Evolutionary conservation across 2,888 invertebrate species (phyloP).

Genomic region (Mermis nigrescens): DNA sequence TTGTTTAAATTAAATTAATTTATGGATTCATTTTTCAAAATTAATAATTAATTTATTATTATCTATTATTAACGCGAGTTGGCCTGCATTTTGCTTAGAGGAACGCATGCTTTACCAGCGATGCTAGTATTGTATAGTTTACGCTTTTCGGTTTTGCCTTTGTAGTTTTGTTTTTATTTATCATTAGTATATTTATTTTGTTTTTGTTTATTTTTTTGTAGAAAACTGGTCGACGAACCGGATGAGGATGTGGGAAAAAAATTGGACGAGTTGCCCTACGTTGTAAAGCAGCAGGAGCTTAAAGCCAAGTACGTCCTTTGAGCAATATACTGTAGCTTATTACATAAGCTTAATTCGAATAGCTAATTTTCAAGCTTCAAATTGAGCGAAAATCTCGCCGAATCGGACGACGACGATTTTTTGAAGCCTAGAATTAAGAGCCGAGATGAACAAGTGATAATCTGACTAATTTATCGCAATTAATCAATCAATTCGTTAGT

Average conservation of each 20-base stretch:
- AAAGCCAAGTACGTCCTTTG: constrained; percentile 43
- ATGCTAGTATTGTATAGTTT: too few species aligned
- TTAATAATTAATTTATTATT: too few species aligned
- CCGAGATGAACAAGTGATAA: constrained; percentile 27
- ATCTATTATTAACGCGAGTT: too few species aligned
- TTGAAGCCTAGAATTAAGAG: constrained; percentile 33
- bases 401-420: constrained; percentile 31
- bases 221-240: constrained; percentile 19
- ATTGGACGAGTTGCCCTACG: constrained; percentile 36
- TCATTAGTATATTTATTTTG: neutral
- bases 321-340: neutral
- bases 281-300: constrained; percentile 48
- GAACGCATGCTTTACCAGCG: too few species aligned
- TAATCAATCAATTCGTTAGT: constrained; percentile 2
- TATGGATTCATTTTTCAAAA: too few species aligned
- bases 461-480: constrained; percentile 2
- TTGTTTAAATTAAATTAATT: too few species aligned
- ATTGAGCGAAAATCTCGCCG: constrained; percentile 32
- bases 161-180: too few species aligned
- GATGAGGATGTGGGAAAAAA: constrained; percentile 20
- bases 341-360: too few species aligned
- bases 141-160: too few species aligned
- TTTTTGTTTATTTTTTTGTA: constrained; percentile 1
- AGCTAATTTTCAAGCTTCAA: too few species aligned
- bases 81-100: too few species aligned